Percentiles rank a stretch among this genome's conserved stretches.
Conservation (phyloP, 1,140 invertebrate genomes). For the Listronotus oregonensis region DNA sequence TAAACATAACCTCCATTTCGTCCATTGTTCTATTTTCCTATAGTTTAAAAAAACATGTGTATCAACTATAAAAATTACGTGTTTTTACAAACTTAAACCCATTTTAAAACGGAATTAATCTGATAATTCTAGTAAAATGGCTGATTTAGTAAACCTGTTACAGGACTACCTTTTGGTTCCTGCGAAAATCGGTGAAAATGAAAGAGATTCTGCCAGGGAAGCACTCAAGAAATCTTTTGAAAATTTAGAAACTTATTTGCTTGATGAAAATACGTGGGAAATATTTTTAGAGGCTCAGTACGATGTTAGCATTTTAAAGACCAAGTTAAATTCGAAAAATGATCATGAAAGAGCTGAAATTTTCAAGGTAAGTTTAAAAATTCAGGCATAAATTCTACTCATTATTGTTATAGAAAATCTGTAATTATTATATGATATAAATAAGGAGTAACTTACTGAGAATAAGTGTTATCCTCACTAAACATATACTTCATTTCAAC, state of each 20-base stretch:
- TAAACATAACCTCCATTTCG: no score
- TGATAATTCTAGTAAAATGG: slow-evolving; percentile 2
- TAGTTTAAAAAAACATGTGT: no score
- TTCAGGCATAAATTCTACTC: no score
- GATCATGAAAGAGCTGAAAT: slow-evolving; percentile 34
- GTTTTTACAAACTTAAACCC: neutral
- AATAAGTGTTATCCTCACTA: neutral
- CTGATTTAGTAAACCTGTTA: slow-evolving; percentile 19
- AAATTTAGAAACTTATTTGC: slow-evolving; percentile 21
- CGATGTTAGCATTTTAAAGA: slow-evolving; percentile 28
- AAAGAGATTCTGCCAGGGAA: slow-evolving; percentile 17
- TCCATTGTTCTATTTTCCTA: no score
- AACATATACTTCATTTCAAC: no score
- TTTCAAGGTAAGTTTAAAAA: slow-evolving; percentile 28
- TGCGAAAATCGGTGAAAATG: slow-evolving; percentile 17
- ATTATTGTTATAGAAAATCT: neutral
- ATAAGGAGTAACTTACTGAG: neutral
- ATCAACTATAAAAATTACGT: neutral
- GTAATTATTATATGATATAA: neutral
- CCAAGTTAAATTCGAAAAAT: slow-evolving; percentile 29
- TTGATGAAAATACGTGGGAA: slow-evolving; percentile 37
- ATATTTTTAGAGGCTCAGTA: slow-evolving; percentile 37
- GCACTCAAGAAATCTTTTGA: slow-evolving; percentile 15
- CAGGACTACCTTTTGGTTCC: slow-evolving; percentile 30
- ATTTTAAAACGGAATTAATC: neutral